Evolutionary conservation across 2,888 invertebrate genomes (phyloP), one percentile per base, ranked within the genome.

Genomic region (Notodonta dromedarius): DNA sequence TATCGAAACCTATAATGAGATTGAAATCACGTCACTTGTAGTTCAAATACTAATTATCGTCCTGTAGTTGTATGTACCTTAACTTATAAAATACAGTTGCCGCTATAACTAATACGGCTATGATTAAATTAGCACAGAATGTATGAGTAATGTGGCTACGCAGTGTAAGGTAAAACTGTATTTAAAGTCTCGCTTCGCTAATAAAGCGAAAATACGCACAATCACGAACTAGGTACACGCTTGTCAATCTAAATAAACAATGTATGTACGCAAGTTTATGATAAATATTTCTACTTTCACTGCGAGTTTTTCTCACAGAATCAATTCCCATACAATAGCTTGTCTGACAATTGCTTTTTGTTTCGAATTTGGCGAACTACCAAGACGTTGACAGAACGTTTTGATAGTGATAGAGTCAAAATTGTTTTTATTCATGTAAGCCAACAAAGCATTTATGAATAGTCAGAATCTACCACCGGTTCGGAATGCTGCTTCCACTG

Each of bases 341-440:
- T 44, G 24, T 40, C 44, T 48, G 50, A 56, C 32, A 32, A 54
- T 61, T 40, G 50, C 40, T 57, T 62, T 58, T 60, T 50, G 53
- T 65, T 61, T 57, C 16, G 9, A 61, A 44, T 54, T 54, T 61
- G 52, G 50, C 58, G 12, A 16, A 48, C 46, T 56, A 58, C 56
- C 50, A 56, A 64, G 54, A 50, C 52, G 7, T 60, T 59, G 61
- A 60, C 61, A 64, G 52, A 69, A 66, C 56, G 65, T 62, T 57
- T 48, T 35, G 42, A 59, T 58, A 44, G 44, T 60, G 57, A 74
- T 65, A 61, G 39, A n/a, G n/a, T n/a, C n/a, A n/a, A n/a, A n/a
- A 65, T 67, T 54, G 24, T n/a, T 32, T 52, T 5, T n/a, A 39
- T 54, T 12, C n/a, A 32, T 9, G 54, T 5, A 16, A 14, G 35